Evolutionary conservation across 2,113 vertebrate species (phyloP).

Genomic region (Struthidea cinerea): DNA sequence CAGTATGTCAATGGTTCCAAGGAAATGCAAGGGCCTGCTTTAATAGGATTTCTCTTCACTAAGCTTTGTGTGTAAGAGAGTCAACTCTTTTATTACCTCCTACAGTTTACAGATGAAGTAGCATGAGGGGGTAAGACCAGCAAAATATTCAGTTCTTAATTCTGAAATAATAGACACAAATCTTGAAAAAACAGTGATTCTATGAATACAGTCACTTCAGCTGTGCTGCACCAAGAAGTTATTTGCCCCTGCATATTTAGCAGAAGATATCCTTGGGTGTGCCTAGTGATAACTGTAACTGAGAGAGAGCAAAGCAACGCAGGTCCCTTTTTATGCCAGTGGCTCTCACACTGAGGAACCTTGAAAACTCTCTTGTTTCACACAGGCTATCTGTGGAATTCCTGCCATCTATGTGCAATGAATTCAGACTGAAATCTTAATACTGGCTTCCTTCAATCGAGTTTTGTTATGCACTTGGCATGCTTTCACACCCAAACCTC

Average conservation of each 20-base stretch:
- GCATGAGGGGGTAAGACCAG: background rate
- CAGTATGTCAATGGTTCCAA: background rate
- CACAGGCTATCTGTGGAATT: constrained; percentile 50
- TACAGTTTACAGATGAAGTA: background rate
- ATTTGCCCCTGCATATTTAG: background rate
- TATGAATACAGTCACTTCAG: background rate
- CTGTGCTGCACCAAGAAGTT: background rate
- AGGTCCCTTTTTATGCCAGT: background rate
- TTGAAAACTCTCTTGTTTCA: constrained; percentile 15
- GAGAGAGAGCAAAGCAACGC: background rate
- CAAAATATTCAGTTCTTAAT: background rate
- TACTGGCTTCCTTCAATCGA: constrained; percentile 69
- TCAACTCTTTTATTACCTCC: background rate
- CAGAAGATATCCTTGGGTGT: background rate
- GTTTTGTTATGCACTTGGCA: constrained; percentile 67
- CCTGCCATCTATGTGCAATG: constrained; percentile 30
- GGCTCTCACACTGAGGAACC: background rate
- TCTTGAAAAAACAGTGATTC: background rate
- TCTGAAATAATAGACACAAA: background rate
- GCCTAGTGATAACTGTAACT: background rate
- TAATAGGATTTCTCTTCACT: background rate
- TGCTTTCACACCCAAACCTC: constrained; percentile 54
- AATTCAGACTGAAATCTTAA: constrained; percentile 48
- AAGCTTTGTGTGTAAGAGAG: background rate
- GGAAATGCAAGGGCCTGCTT: background rate